Evolutionary conservation across 2,797 vertebrate genomes (phyloP).

Genomic region (Hapalemur alaotrensis): DNA sequence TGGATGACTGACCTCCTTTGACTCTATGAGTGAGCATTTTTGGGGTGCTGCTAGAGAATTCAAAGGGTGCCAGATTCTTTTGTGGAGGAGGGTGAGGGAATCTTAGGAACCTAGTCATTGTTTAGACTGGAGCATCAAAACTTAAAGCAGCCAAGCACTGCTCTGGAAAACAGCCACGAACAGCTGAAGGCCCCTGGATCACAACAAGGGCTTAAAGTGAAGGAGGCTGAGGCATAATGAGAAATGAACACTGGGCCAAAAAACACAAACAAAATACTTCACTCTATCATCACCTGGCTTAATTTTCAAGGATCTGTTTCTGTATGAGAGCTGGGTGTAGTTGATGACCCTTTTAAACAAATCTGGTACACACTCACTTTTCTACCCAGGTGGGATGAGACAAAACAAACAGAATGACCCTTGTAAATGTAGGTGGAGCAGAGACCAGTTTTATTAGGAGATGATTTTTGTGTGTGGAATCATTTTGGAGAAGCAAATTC

Average conservation of each 20-base stretch:
- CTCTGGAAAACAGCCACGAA: neutral
- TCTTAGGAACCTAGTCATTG: neutral
- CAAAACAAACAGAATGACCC: neutral
- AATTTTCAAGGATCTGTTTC: neutral
- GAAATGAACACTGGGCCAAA: neutral
- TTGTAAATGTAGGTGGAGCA: neutral
- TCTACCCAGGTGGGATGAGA: slow-evolving; percentile 19
- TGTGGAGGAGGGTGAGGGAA: neutral
- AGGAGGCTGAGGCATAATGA: neutral
- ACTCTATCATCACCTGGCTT: neutral
- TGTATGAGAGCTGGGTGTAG: neutral
- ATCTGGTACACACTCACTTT: neutral
- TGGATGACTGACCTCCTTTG: slow-evolving; percentile 42
- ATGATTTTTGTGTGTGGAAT: neutral
- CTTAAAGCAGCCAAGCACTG: neutral
- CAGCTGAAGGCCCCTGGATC: neutral
- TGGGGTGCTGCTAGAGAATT: neutral
- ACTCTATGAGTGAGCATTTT: neutral
- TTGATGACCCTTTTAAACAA: neutral
- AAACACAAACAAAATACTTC: neutral
- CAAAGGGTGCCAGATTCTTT: neutral
- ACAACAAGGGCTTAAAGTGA: neutral
- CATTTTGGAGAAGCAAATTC: neutral
- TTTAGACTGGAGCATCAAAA: neutral
- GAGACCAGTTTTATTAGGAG: neutral